Evolutionary conservation across 2,113 vertebrate species (phyloP), one percentile per base, ranked within the genome.

Genomic region (Melanocharis versteri): DNA sequence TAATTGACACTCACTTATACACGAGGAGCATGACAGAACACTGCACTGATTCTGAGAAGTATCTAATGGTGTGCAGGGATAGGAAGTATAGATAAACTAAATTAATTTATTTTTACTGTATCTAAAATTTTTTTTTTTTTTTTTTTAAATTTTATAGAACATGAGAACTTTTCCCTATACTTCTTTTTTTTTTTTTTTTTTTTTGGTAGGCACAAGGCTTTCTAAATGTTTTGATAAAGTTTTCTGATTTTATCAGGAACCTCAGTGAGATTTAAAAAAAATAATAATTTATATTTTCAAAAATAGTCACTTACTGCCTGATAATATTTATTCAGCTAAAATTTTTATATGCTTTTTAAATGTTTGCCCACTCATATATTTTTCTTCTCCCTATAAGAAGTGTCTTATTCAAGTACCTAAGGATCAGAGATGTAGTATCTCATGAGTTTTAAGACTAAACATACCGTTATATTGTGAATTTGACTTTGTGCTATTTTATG

Each of bases 271-370:
- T 60, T 44, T 57, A 20, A 30, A 9, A 39, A 11, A 69, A 82
- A 57, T 17, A 64, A 20, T 44, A 22, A 39, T 28, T 23, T 10
- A 2, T 26, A 23, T 57, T 72, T 83, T 45, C 13, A 53, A 76
- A 85, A 22, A 11, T 30, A 47, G 13, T 60, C 7, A 18, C 3
- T 3, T 68, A 27, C 45, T 22, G 45, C 10, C 16, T 30, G 9
- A 35, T 58, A 56, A 51, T 39, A 12, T n/a, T 51, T 66, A 73
- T 53, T 64, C 18, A 69, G 6, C 4, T 60, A 33, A 40, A 20
- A 37, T 35, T 57, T 5, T 1, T 6, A 39, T 33, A 27, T 10
- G 1, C 0, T 57, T 48, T 40, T 21, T 16, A 7, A 51, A 28
- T 31, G 71, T 82, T 62, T 83, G 3, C 4, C 8, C 4, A 37